Conservation (phyloP, 2,797 vertebrate species). For the Xyrichtys novacula region DNA sequence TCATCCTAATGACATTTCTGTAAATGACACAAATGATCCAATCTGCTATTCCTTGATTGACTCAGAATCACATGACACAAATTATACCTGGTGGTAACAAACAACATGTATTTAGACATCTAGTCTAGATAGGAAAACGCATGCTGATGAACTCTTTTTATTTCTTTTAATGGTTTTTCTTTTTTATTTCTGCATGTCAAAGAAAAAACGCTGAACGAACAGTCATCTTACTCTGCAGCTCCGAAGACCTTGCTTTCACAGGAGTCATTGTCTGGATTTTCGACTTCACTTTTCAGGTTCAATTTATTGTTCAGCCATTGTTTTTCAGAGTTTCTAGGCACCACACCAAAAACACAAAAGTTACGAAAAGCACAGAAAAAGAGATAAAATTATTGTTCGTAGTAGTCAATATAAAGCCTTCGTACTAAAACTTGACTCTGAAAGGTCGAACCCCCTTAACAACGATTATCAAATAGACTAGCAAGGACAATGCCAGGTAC, state of each 20-base stretch:
- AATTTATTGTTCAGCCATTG: background rate
- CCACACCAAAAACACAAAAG: background rate
- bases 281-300: background rate
- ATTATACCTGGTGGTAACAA: background rate
- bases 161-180: background rate
- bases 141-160: background rate
- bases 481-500: too few relatives aligned
- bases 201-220: background rate
- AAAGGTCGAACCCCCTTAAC: too few relatives aligned
- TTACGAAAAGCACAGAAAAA: too few relatives aligned
- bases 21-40: background rate
- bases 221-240: background rate
- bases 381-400: background rate
- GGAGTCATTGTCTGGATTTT: background rate
- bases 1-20: conserved; percentile 2
- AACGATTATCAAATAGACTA: too few relatives aligned
- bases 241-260: background rate
- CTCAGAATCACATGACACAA: background rate
- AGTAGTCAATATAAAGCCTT: too few relatives aligned
- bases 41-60: background rate
- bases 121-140: background rate
- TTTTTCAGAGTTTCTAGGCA: too few relatives aligned
- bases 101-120: background rate
- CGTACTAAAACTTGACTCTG: too few relatives aligned
- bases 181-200: background rate